Conservation (phyloP, 2,113 vertebrate genomes). For the Rissa tridactyla region DNA sequence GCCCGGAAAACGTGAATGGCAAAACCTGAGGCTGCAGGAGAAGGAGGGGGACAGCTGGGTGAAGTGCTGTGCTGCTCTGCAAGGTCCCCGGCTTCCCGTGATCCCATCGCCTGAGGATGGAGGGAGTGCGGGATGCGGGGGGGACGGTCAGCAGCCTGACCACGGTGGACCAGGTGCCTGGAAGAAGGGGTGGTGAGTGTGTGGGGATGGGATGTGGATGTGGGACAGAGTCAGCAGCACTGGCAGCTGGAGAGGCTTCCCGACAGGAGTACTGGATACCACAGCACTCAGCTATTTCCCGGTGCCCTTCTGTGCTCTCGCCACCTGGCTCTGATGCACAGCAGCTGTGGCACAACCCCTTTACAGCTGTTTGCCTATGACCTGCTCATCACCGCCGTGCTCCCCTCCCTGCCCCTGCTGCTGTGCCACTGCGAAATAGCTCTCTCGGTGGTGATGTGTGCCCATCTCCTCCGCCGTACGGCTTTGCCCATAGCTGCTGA, state of each 20-base stretch:
- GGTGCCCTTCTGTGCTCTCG: not conserved
- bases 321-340: not conserved
- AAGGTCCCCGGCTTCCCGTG: not conserved
- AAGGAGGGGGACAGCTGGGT: not conserved
- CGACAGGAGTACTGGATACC: not conserved
- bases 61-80: not conserved
- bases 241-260: not conserved
- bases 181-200: not conserved
- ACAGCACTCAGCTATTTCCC: not conserved
- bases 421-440: not conserved
- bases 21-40: not conserved
- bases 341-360: not conserved
- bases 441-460: not conserved
- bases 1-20: not conserved
- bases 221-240: not conserved
- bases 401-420: not conserved
- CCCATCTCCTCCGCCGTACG: not conserved
- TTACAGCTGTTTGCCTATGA: not conserved
- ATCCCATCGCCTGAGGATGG: not conserved
- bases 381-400: not conserved
- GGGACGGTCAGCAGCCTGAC: not conserved
- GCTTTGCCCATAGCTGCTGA: not conserved
- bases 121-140: not conserved
- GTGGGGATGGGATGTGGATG: fast-evolving
- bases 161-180: not conserved